Evolutionary conservation across 2,113 vertebrate genomes (phyloP).

Genomic region (Dromaius novaehollandiae): DNA sequence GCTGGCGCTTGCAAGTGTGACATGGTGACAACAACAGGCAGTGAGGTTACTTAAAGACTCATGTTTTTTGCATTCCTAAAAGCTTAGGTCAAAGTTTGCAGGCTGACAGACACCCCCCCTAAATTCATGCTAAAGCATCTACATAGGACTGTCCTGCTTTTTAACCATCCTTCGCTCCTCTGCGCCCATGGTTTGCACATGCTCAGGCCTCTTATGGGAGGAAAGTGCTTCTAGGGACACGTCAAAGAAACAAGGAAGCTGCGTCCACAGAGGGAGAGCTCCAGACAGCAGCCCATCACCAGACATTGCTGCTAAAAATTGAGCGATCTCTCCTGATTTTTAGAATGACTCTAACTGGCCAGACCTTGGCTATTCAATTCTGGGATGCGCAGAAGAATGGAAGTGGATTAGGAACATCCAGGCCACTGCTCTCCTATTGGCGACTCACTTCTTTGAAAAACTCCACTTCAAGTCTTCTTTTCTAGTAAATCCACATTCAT

Average conservation of each 20-base stretch:
- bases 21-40: no score
- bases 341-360: rapidly evolving
- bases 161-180: background rate
- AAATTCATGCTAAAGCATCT: background rate
- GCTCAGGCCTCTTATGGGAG: background rate
- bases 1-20: no score
- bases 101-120: no score
- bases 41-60: no score
- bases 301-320: rapidly evolving
- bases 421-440: no score
- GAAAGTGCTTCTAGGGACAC: background rate
- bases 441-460: background rate
- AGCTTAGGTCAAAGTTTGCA: background rate
- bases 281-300: background rate
- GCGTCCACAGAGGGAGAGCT: rapidly evolving
- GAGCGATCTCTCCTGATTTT: background rate
- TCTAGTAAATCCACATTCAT: background rate
- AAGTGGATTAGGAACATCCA: rapidly evolving
- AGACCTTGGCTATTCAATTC: rapidly evolving
- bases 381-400: rapidly evolving
- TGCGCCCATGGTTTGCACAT: background rate
- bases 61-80: no score
- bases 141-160: background rate
- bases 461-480: background rate
- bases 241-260: background rate